Evolutionary conservation across 1,140 invertebrate species (phyloP).

Genomic region (Drosophila nebulosa): DNA sequence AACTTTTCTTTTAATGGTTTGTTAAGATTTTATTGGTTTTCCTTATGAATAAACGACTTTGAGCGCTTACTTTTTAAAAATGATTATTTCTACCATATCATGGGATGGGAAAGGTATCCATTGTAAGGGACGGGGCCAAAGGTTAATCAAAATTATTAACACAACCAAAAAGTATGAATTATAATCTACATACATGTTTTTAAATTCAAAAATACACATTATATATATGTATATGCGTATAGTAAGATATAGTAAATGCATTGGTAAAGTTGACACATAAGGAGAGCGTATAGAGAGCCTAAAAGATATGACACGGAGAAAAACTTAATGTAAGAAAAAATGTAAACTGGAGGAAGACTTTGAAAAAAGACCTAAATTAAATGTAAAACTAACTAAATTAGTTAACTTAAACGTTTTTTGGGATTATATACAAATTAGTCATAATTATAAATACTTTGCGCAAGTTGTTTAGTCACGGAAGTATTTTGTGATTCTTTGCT

Average conservation of each 20-base stretch:
- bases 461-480: neutral
- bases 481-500: neutral
- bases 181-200: neutral
- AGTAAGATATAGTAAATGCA: neutral
- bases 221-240: neutral
- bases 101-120: neutral
- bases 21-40: neutral
- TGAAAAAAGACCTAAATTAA: neutral
- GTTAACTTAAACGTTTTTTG: neutral
- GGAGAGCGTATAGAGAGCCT: neutral
- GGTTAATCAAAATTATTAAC: conserved; percentile 30
- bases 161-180: conserved; percentile 49
- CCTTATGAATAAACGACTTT: neutral
- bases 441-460: conserved; percentile 5
- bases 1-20: neutral
- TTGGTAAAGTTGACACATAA: conserved; percentile 4
- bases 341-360: neutral
- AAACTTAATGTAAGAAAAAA: neutral
- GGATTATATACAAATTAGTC: neutral
- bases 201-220: neutral
- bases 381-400: neutral
- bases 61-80: neutral
- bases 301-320: neutral
- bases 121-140: neutral
- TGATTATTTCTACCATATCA: neutral